Percentiles rank a stretch among this genome's conserved stretches.
Conservation (phyloP, 1,140 invertebrate genomes). For the Parasteatoda tepidariorum region DNA sequence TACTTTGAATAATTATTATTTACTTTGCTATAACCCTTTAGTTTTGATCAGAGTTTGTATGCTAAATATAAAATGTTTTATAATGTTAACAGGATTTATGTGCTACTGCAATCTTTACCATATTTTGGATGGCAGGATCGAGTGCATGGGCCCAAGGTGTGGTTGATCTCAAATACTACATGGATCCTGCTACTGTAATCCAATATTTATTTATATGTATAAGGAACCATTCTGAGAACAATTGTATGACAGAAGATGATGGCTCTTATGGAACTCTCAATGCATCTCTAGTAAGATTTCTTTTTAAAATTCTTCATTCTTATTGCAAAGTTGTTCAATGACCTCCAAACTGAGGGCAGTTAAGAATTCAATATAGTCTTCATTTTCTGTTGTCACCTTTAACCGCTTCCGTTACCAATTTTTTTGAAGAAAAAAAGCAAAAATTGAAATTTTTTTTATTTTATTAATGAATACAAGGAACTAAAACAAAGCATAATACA, state of each 20-base stretch:
- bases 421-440: background rate
- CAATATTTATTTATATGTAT: conserved; percentile 59
- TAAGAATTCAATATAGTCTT: too few relatives aligned
- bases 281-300: conserved; percentile 62
- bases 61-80: background rate
- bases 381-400: background rate
- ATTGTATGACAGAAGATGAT: conserved; percentile 25
- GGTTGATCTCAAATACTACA: conserved; percentile 73
- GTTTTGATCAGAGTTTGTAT: background rate
- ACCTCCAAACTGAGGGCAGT: too few relatives aligned
- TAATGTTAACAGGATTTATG: background rate
- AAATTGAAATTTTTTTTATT: background rate
- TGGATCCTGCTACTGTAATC: conserved; percentile 67
- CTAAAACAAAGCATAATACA: background rate
- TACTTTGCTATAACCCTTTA: background rate
- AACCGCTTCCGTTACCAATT: too few relatives aligned
- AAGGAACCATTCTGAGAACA: background rate
- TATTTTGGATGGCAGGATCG: conserved; percentile 77
- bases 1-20: background rate
- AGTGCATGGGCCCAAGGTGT: conserved; percentile 77
- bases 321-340: background rate
- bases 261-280: conserved; percentile 63
- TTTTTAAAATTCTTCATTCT: background rate
- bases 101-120: conserved; percentile 69
- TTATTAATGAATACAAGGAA: background rate